phyloP scores from a whole-genome alignment of 2,888 invertebrate species.

The Macrosoma leucophasiata region DNA sequence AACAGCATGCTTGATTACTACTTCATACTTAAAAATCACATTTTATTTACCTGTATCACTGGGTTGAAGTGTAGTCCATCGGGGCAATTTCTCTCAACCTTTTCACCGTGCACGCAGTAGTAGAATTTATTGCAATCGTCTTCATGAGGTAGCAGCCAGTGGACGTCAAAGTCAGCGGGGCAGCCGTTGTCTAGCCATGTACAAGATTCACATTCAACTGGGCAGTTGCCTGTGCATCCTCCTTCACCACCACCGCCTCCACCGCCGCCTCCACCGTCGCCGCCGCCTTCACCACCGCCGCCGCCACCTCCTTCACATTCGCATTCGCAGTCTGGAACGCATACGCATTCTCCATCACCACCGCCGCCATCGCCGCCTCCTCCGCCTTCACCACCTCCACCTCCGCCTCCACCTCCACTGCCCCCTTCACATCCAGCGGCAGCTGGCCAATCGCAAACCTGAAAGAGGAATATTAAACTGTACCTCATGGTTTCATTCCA shows the following conservation, averaged over 20 bases:
- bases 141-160: constrained; percentile 35
- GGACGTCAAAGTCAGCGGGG: constrained; percentile 30
- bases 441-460: constrained; percentile 32
- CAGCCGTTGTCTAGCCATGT: constrained; percentile 34
- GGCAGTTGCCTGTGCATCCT: neutral
- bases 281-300: constrained; percentile 5
- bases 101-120: constrained; percentile 35
- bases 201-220: no score
- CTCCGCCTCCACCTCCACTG: constrained; percentile 3
- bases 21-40: no score
- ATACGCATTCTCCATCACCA: constrained; percentile 19
- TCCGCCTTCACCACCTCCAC: constrained; percentile 7
- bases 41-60: constrained; percentile 10
- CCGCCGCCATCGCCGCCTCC: constrained; percentile 10
- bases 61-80: constrained; percentile 20
- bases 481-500: no score
- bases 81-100: constrained; percentile 21
- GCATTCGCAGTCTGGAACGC: constrained; percentile 9
- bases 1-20: no score
- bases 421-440: constrained; percentile 26
- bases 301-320: constrained; percentile 12
- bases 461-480: constrained; percentile 1
- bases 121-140: constrained; percentile 36
- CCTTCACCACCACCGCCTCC: constrained; percentile 5
- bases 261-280: constrained; percentile 2